phyloP scores from a whole-genome alignment of 2,797 vertebrate genomes.

The Hipposideros larvatus region DNA sequence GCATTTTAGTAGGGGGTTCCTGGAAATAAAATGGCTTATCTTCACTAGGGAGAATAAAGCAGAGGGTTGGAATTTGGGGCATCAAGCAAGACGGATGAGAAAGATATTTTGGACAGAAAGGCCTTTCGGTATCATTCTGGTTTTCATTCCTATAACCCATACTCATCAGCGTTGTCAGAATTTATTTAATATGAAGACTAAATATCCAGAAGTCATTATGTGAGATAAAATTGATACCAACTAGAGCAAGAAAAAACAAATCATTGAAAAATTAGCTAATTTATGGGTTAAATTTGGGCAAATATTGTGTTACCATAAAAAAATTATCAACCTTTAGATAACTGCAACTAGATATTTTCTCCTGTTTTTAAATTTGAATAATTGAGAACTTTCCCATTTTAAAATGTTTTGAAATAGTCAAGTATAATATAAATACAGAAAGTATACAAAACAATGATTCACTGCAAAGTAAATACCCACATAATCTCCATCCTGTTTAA shows the following conservation, averaged over 20 bases:
- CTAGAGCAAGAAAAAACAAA: background rate
- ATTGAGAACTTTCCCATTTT: background rate
- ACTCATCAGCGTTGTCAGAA: background rate
- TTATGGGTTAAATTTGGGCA: background rate
- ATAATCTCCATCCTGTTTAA: background rate
- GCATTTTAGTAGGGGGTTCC: slow-evolving; percentile 64
- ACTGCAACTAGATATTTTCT: background rate
- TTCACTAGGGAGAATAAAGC: slow-evolving; percentile 42
- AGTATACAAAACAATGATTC: background rate
- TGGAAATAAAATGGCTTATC: slow-evolving; percentile 66
- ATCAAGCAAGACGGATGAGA: background rate
- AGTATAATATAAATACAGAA: background rate
- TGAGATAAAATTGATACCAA: background rate
- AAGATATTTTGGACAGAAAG: background rate
- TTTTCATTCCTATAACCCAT: background rate
- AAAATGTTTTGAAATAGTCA: background rate
- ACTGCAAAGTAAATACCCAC: background rate
- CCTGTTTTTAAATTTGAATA: background rate
- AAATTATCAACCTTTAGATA: background rate
- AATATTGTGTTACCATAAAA: background rate
- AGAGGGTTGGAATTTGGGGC: slow-evolving; percentile 10
- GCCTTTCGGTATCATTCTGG: background rate
- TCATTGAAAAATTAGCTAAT: background rate
- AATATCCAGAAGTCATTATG: background rate
- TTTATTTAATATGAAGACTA: background rate